Evolutionary conservation across 2,113 vertebrate genomes (phyloP).

Genomic region (Gila orcuttii): DNA sequence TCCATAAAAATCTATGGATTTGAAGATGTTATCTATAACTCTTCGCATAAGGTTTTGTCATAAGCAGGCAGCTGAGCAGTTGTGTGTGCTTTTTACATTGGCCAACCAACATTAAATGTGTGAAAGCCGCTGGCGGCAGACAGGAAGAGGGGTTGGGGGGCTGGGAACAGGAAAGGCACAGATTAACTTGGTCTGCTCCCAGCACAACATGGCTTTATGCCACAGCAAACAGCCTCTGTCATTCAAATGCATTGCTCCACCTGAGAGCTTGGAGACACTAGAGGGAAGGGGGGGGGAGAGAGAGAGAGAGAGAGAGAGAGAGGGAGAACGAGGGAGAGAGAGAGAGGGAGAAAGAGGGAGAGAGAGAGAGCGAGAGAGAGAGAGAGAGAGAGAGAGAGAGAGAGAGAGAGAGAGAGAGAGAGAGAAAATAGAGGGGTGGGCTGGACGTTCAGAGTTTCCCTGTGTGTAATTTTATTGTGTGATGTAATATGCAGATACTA

Average conservation of each 20-base stretch:
- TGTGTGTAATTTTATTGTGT: slow-evolving; percentile 64
- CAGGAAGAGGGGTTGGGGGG: slow-evolving; percentile 49
- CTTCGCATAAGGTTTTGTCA: neutral
- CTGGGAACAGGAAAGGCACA: slow-evolving; percentile 58
- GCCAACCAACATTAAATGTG: slow-evolving; percentile 43
- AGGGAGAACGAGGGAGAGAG: too few species aligned
- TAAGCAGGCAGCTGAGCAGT: slow-evolving; percentile 44
- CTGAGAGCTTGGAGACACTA: slow-evolving; percentile 19
- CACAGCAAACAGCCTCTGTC: slow-evolving; percentile 39
- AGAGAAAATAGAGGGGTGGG: slow-evolving; percentile 25
- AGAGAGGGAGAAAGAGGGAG: neutral
- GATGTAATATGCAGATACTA: slow-evolving; percentile 59
- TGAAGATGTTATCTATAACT: neutral
- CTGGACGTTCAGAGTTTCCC: slow-evolving; percentile 61
- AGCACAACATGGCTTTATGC: slow-evolving; percentile 66
- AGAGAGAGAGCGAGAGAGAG: neutral
- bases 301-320: too few species aligned
- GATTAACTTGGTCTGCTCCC: slow-evolving; percentile 62
- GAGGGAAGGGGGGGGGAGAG: neutral
- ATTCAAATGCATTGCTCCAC: slow-evolving; percentile 18
- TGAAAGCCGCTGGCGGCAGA: slow-evolving; percentile 54
- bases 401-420: neutral
- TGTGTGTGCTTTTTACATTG: slow-evolving; percentile 42
- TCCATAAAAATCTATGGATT: neutral
- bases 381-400: too few species aligned